These are phyloP conservation scores for Phymatocera aterrima DNA, from an alignment of 2,888 invertebrate genomes.

Conservation along the genomic window DNA sequence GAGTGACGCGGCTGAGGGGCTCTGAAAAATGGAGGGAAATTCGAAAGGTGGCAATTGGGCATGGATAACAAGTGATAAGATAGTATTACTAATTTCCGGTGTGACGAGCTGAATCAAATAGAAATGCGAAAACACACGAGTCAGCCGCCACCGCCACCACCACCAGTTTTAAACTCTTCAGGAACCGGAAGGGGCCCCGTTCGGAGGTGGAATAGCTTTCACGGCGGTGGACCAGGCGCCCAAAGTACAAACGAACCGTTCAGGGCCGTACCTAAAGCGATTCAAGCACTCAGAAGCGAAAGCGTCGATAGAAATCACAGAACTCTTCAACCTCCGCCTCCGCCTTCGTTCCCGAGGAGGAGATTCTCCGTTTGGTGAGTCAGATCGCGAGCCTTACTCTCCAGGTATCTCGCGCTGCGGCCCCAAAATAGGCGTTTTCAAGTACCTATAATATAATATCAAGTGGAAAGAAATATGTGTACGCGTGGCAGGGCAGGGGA, in stretches of 20 bases:
- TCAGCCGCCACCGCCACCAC: slow-evolving; percentile 39
- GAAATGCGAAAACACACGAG: slow-evolving; percentile 47
- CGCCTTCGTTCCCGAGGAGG: slow-evolving; percentile 71
- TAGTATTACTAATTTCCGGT: background rate
- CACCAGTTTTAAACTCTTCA: slow-evolving; percentile 51
- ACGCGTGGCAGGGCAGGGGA: no score
- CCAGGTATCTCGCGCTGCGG: no score
- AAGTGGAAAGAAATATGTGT: no score
- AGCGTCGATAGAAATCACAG: slow-evolving; percentile 69
- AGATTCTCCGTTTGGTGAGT: slow-evolving; percentile 75
- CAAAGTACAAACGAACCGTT: slow-evolving; percentile 63
- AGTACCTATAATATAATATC: no score
- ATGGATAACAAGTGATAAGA: background rate
- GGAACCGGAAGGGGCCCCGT: slow-evolving; percentile 70
- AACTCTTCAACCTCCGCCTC: slow-evolving; percentile 71
- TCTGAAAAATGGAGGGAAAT: slow-evolving; percentile 4
- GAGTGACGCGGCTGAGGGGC: background rate
- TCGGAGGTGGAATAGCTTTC: slow-evolving; percentile 76
- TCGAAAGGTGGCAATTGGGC: background rate
- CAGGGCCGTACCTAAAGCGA: slow-evolving; percentile 69
- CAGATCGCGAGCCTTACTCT: no score
- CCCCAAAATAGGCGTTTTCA: no score
- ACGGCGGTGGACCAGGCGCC: slow-evolving; percentile 64
- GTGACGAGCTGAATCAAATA: background rate
- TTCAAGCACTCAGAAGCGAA: slow-evolving; percentile 71